Percentiles rank a stretch among this genome's conserved stretches.
Evolutionary conservation across 1,140 invertebrate genomes (phyloP).

Genomic region (Aricia agestis): DNA sequence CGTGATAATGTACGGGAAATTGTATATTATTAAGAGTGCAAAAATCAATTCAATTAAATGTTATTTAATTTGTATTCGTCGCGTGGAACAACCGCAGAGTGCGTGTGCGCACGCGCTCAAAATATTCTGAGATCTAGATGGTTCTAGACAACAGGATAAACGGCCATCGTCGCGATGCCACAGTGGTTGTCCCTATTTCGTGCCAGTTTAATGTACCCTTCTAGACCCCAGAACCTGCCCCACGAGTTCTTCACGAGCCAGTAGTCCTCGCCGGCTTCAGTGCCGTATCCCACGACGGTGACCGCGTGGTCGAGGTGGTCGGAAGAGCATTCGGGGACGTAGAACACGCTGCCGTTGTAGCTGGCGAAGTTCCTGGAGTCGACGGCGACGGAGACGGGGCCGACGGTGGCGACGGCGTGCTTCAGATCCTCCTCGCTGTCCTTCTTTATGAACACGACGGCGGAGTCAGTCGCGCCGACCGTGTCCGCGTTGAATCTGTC

Average conservation of each 20-base stretch:
- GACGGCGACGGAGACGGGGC: neutral
- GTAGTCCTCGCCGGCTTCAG: neutral
- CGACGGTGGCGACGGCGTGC: neutral
- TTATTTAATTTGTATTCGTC: no score
- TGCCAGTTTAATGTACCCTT: slow-evolving; percentile 93
- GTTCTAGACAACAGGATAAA: slow-evolving; percentile 83
- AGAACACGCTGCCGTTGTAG: neutral
- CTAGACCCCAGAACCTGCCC: slow-evolving; percentile 87
- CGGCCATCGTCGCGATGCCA: slow-evolving; percentile 90
- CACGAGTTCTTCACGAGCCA: slow-evolving; percentile 64
- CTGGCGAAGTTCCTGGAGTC: neutral
- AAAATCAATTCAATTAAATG: no score
- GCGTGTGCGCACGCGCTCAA: slow-evolving; percentile 41
- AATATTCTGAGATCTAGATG: slow-evolving; percentile 59
- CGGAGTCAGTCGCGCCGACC: neutral
- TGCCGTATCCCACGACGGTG: neutral
- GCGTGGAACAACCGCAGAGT: neutral
- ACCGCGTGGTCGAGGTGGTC: neutral
- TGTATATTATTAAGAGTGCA: no score
- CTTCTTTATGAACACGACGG: neutral
- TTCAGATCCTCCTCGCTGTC: neutral
- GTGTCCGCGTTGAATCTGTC: neutral
- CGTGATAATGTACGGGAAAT: no score
- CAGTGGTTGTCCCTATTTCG: slow-evolving; percentile 92
- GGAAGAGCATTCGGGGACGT: neutral